Conservation (phyloP, 1,140 invertebrate species). For the Proctacanthus coquilletti region DNA sequence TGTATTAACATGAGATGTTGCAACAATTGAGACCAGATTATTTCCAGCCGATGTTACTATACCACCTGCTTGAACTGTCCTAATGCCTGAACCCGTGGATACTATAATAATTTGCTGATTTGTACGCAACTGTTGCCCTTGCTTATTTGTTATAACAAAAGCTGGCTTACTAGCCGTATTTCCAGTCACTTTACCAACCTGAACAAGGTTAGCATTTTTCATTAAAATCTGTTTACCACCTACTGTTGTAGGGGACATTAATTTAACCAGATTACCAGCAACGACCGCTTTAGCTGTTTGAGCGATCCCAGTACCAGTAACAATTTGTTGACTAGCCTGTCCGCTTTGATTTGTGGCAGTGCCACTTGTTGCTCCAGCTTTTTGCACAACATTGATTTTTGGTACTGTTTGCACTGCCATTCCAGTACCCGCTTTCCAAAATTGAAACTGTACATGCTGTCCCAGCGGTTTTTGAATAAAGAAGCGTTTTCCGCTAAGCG, state of each 20-base stretch:
- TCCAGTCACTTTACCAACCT: constrained; percentile 37
- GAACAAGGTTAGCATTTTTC: constrained; percentile 51
- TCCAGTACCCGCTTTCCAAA: constrained; percentile 24
- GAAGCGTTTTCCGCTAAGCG: constrained; percentile 25
- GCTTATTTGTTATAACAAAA: constrained; percentile 29
- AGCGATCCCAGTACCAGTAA: constrained; percentile 33
- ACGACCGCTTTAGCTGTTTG: constrained; percentile 17
- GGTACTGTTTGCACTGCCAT: constrained; percentile 23
- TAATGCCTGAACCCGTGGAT: constrained; percentile 44
- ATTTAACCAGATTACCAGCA: constrained; percentile 22
- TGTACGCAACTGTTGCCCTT: constrained; percentile 32
- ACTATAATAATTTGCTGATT: constrained; percentile 58
- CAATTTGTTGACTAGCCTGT: constrained; percentile 40
- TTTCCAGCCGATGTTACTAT: constrained; percentile 37
- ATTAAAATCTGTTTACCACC: constrained; percentile 42
- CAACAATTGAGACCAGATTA: constrained; percentile 24
- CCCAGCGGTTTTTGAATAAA: constrained; percentile 25
- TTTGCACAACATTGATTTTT: constrained; percentile 23
- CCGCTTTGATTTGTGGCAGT: constrained; percentile 13
- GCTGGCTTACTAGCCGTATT: constrained; percentile 26
- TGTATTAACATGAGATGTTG: constrained; percentile 9
- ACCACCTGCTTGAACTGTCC: constrained; percentile 28
- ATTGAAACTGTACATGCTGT: constrained; percentile 24
- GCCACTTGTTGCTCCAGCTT: constrained; percentile 9
- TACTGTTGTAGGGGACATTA: constrained; percentile 21